Conservation (phyloP, 2,888 invertebrate genomes). For the Muscina levida region DNA sequence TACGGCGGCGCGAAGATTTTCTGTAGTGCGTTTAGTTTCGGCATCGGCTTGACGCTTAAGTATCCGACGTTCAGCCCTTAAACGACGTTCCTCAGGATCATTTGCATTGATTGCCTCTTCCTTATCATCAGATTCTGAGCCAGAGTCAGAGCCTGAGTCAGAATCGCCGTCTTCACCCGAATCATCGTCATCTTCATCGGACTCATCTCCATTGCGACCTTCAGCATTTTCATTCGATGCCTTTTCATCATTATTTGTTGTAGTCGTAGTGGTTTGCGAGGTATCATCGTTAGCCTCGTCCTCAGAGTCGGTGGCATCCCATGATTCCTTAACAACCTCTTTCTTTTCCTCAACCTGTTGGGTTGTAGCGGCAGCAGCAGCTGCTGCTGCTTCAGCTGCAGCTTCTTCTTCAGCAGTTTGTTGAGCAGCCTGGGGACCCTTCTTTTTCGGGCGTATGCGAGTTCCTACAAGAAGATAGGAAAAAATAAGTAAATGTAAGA, state of each 20-base stretch:
- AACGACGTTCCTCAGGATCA: slow-evolving; percentile 87
- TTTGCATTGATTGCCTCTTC: slow-evolving; percentile 83
- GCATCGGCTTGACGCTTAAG: slow-evolving; percentile 86
- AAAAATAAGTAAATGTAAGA: background rate
- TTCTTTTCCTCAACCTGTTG: slow-evolving; percentile 66
- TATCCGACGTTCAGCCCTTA: slow-evolving; percentile 87
- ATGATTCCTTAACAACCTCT: slow-evolving; percentile 87
- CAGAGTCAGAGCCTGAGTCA: slow-evolving; percentile 68
- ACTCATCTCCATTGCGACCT: slow-evolving; percentile 71
- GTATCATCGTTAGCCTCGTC: slow-evolving; percentile 76
- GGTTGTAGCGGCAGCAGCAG: slow-evolving; percentile 69
- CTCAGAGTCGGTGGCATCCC: slow-evolving; percentile 88
- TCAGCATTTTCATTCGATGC: slow-evolving; percentile 59
- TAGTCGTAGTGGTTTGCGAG: slow-evolving; percentile 80
- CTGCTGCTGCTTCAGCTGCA: slow-evolving; percentile 73
- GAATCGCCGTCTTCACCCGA: slow-evolving; percentile 69
- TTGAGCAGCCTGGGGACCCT: slow-evolving; percentile 81
- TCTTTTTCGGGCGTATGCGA: slow-evolving; percentile 86
- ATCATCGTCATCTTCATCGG: slow-evolving; percentile 79
- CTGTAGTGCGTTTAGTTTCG: slow-evolving; percentile 84
- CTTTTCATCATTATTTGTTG: slow-evolving; percentile 74
- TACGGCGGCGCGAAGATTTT: slow-evolving; percentile 94
- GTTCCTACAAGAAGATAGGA: slow-evolving; percentile 82
- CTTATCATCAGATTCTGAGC: slow-evolving; percentile 72
- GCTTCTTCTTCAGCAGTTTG: slow-evolving; percentile 73